Conservation (phyloP, 2,113 vertebrate species). For the Tetrax tetrax region DNA sequence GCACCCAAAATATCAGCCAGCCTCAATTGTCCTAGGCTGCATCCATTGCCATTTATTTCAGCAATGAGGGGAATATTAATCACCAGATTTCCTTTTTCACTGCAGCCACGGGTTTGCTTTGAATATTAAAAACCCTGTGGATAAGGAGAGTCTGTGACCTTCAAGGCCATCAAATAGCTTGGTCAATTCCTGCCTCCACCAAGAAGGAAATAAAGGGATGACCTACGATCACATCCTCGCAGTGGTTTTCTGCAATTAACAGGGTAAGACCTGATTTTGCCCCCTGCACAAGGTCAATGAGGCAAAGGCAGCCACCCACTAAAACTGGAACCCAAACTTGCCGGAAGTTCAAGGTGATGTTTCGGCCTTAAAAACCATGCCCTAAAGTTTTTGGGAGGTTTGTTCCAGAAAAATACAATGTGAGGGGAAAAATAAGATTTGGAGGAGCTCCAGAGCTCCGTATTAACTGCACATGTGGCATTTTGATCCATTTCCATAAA, state of each 20-base stretch:
- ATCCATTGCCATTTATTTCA: neutral
- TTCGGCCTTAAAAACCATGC: constrained; percentile 13
- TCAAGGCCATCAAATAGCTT: neutral
- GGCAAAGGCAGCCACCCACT: neutral
- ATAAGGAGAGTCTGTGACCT: neutral
- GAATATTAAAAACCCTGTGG: neutral
- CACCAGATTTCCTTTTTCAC: neutral
- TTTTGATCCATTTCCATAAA: constrained; percentile 69
- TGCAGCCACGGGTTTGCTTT: neutral
- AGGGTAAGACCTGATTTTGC: neutral
- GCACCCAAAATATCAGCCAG: neutral
- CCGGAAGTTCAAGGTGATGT: constrained; percentile 43
- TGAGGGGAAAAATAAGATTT: constrained; percentile 60
- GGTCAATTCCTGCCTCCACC: neutral
- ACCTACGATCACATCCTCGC: neutral
- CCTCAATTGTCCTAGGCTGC: neutral
- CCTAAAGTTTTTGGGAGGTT: constrained; percentile 42
- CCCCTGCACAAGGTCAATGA: neutral
- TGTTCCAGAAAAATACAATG: constrained; percentile 67
- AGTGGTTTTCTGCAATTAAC: neutral
- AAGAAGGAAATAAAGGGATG: neutral
- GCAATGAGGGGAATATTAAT: neutral
- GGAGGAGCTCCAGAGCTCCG: constrained; percentile 56
- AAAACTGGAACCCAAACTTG: neutral
- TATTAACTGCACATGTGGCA: constrained; percentile 61